A percentile compares a stretch with the other conserved stretches of the same genome.
phyloP scores from a whole-genome alignment of 2,888 invertebrate species.

The Sminthurinus aureus region DNA sequence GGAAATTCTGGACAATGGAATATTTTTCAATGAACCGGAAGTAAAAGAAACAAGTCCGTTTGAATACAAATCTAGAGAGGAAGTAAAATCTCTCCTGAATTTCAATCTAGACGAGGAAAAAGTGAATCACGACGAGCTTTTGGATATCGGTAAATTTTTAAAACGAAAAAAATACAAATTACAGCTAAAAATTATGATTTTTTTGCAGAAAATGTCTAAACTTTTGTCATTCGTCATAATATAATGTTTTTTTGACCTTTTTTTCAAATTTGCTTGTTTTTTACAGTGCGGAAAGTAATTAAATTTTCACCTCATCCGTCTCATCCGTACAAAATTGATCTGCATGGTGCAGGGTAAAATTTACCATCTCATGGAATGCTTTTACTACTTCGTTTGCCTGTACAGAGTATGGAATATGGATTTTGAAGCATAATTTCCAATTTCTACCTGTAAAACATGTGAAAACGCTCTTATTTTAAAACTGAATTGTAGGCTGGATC shows the following conservation, averaged over 20 bases:
- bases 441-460: neutral
- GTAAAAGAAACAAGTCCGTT: neutral
- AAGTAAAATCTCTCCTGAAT: neutral
- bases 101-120: neutral
- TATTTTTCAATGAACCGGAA: conserved; percentile 18
- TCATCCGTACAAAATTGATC: conserved; percentile 27
- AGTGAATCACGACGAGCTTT: neutral
- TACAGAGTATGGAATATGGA: neutral
- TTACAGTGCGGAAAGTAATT: conserved; percentile 8
- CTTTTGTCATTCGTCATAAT: no score
- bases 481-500: conserved; percentile 22
- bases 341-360: neutral
- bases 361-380: neutral
- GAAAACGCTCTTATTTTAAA: neutral
- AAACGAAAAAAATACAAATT: no score
- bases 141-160: neutral
- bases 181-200: no score
- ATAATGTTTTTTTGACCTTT: no score
- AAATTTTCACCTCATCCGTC: conserved; percentile 14
- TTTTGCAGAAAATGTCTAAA: no score
- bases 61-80: neutral
- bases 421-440: neutral
- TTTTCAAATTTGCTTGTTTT: no score
- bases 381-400: neutral
- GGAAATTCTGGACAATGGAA: conserved; percentile 6